Evolutionary conservation across 2,113 vertebrate genomes (phyloP), one percentile per base, ranked within the genome.

Genomic region (Oryzias curvinotus): DNA sequence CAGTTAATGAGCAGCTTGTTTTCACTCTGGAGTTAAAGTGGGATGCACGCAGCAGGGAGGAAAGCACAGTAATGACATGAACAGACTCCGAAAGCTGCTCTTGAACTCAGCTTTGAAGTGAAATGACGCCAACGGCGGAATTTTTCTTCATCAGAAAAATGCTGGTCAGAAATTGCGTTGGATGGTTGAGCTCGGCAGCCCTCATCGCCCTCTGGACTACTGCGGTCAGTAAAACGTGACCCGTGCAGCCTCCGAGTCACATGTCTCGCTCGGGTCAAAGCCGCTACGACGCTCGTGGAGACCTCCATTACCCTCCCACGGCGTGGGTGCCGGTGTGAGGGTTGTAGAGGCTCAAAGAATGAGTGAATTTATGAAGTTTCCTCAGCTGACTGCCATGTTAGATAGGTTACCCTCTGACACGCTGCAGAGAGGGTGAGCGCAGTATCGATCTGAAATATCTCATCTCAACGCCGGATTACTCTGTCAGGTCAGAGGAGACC

Each of bases 361-460:
- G 23, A 66, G 54, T 70, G 55, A 25, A 78, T 76, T 54, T 57
- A 62, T 70, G 62, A 65, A 57, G 61, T 43, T 16, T 54, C 61
- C 63, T 50, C 64, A 73, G 44, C 25, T 49, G 61, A 51, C 62
- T 58, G 70, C 67, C 67, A 66, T 43, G 66, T 77, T 71, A 46
- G 75, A 81, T 62, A 43, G 56, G 75, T 55, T 62, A 58, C 52
- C 64, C 71, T 84, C 68, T 62, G 71, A 77, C 77, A 75, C 62
- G 17, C 76, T 43, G 71, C 54, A 49, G 64, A 75, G 77, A 19
- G 72, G 64, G 52, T 28, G 52, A 68, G 69, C 42, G 16, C 59
- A 3, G 53, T 79, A 79, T 81, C 10, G 78, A 84, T 84, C 65
- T 55, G 56, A 62, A 71, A 45, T 66, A 52, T 71, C 75, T 81